Evolutionary conservation across 2,888 invertebrate genomes (phyloP), one percentile per base, ranked within the genome.

Genomic region (Chrysomela aeneicollis): DNA sequence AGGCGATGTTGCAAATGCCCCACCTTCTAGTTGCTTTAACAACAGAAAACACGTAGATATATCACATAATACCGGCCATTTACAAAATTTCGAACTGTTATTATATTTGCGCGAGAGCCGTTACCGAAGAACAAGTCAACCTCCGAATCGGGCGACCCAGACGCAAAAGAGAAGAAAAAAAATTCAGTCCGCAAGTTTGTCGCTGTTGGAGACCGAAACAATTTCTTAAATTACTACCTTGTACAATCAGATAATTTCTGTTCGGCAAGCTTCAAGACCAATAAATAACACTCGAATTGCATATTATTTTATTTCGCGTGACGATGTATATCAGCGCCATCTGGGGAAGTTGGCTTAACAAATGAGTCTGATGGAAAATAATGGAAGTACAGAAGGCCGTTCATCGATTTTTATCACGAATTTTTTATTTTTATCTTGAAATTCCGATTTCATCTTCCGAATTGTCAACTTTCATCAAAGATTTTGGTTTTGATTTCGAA

Each of bases 161-260:
- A 42, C 42, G n/a, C 15, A 42, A 42, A 15, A 42, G 26, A 35
- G 12, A 35, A 5, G 12, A 10, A 35, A 35, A 35, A 10, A 35
- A 10, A 35, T 12, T 9, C 35, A 35, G 35, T 35, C 35, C 2
- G 35, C 9, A 35, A 35, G 10, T 35, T 35, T 35, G 35, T 35
- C 35, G 35, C 35, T 12, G 35, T 35, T 35, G 55, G 55, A 55
- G 55, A 37, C 15, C 37, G 55, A 46, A 46, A 46, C 46, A 54
- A 61, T 53, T 61, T 26, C 53, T 54, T 42, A 54, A 61, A 61
- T 61, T 61, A 61, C 61, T 54, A 61, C 30, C 32, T 61, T 35
- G 53, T 15, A 32, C 46, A 51, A 61, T 61, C 61, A 61, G 61
- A 61, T 61, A 61, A 53, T 57, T 57, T 22, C 57, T 32, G 46